Percentiles rank a stretch among this genome's conserved stretches.
Conservation (phyloP, 2,797 vertebrate species). For the Allenopithecus nigroviridis region DNA sequence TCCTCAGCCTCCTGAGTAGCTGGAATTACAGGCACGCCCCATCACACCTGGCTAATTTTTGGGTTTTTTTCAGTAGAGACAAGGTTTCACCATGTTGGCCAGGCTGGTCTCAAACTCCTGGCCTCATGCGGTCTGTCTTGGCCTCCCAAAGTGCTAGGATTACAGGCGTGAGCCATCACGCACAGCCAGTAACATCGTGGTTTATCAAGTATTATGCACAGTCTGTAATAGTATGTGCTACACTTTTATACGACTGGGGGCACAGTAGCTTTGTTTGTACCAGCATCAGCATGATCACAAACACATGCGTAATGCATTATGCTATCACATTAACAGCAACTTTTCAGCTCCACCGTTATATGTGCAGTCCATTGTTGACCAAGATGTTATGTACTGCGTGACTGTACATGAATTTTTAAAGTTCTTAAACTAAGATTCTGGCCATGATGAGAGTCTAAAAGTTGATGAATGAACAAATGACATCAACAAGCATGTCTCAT, state of each 20-base stretch:
- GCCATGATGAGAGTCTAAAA: neutral
- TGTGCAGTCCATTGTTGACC: neutral
- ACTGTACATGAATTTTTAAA: neutral
- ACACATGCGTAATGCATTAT: neutral
- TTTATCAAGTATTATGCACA: neutral
- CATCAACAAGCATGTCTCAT: neutral
- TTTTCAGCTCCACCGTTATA: neutral
- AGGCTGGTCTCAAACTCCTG: neutral
- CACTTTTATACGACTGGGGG: neutral
- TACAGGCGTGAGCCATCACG: neutral
- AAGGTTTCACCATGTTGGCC: neutral
- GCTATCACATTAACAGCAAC: neutral
- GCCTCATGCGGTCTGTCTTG: rapidly evolving
- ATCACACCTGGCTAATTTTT: neutral
- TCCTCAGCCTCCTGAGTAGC: neutral
- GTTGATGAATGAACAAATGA: neutral
- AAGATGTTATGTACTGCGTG: neutral
- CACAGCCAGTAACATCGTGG: neutral
- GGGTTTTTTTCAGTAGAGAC: neutral
- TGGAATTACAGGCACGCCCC: neutral
- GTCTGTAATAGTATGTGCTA: neutral
- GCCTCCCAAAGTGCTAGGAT: neutral
- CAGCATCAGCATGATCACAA: neutral
- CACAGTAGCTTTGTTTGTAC: neutral
- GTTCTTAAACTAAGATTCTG: neutral